Evolutionary conservation across 2,113 vertebrate genomes (phyloP).

Genomic region (Limanda limanda): DNA sequence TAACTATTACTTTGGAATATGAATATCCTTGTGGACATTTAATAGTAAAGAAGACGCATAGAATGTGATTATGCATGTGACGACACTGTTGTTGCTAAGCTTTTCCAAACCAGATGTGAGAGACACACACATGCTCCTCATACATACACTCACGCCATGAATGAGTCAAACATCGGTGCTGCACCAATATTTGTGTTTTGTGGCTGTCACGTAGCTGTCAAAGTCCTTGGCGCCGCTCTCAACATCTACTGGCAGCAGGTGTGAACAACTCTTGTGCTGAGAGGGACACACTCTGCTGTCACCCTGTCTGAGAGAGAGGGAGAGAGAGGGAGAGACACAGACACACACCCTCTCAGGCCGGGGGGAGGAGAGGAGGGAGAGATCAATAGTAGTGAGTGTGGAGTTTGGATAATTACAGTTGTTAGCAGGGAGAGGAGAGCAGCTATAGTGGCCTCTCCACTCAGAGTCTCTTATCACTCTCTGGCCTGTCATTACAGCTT

Average conservation of each 20-base stretch:
- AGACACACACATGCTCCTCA: conserved; percentile 11
- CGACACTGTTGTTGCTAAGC: conserved; percentile 29
- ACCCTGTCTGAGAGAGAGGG: conserved; percentile 51
- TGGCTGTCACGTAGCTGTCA: conserved; percentile 60
- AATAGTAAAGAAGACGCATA: background rate
- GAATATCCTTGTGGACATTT: background rate
- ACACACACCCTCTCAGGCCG: conserved; percentile 11
- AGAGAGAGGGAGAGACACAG: background rate
- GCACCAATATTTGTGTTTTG: conserved; percentile 75
- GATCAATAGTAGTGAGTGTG: conserved; percentile 80
- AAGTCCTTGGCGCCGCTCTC: conserved; percentile 63
- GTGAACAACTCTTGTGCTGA: conserved; percentile 74
- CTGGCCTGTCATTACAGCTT: conserved; percentile 87
- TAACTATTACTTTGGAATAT: background rate
- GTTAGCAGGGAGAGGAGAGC: conserved; percentile 86
- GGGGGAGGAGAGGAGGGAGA: conserved; percentile 50
- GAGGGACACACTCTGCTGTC: conserved; percentile 61
- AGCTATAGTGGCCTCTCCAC: conserved; percentile 86
- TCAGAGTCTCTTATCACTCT: conserved; percentile 92
- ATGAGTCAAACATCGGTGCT: conserved; percentile 31
- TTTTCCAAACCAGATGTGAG: conserved; percentile 60
- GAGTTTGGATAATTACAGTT: conserved; percentile 94
- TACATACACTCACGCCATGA: background rate
- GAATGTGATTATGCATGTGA: background rate
- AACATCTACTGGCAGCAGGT: conserved; percentile 66